Conservation (phyloP, 2,797 vertebrate genomes). For the Sciurus vulgaris region DNA sequence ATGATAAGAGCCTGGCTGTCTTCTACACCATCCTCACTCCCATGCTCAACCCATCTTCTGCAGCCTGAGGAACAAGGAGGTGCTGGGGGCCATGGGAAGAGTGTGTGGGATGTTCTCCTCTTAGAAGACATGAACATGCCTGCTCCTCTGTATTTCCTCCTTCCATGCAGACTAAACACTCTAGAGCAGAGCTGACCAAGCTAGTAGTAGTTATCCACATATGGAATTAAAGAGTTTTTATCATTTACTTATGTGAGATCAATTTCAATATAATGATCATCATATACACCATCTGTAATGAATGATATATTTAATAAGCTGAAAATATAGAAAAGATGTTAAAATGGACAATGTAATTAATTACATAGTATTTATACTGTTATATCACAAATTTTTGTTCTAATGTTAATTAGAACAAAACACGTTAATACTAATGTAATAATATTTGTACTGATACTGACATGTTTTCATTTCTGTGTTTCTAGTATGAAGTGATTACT, state of each 20-base stretch:
- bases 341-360: neutral
- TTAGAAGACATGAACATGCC: neutral
- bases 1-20: constrained; percentile 50
- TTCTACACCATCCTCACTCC: constrained; percentile 65
- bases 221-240: neutral
- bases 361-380: neutral
- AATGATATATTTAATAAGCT: too few species aligned
- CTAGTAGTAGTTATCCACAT: neutral
- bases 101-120: neutral
- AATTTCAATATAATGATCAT: neutral
- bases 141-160: neutral
- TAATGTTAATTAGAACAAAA: neutral
- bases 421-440: neutral
- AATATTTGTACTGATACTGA: too few species aligned
- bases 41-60: constrained; percentile 64
- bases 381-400: neutral
- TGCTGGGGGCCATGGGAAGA: constrained; percentile 47
- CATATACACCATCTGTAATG: too few species aligned
- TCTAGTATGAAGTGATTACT: too few species aligned
- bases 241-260: neutral
- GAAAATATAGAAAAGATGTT: neutral
- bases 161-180: neutral
- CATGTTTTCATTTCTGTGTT: too few species aligned
- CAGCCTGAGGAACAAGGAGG: constrained; percentile 48
- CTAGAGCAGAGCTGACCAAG: neutral